A percentile compares a stretch with the other conserved stretches of the same genome.
Evolutionary conservation across 1,140 invertebrate genomes (phyloP).

Genomic region (Leptonema lineaticorne): DNA sequence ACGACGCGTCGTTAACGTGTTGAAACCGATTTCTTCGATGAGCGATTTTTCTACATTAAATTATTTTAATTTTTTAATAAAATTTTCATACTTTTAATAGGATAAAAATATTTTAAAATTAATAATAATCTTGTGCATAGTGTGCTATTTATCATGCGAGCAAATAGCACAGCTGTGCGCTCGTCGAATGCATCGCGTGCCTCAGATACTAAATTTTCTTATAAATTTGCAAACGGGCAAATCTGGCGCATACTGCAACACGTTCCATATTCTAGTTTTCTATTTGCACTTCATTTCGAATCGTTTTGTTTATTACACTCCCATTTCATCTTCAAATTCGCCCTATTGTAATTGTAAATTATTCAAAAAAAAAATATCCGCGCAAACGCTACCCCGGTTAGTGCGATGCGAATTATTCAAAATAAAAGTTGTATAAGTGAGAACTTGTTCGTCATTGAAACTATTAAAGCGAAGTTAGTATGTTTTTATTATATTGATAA

Average conservation of each 20-base stretch:
- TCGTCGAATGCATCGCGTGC: slow-evolving; percentile 12
- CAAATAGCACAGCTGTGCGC: background rate
- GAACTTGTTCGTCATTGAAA: no score
- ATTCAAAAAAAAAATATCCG: no score
- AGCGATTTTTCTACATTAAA: no score
- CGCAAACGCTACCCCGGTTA: no score
- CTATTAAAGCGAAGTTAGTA: no score
- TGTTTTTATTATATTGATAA: no score
- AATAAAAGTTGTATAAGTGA: no score
- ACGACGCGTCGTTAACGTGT: background rate
- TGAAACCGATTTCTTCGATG: no score
- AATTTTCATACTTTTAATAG: background rate
- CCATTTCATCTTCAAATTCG: no score
- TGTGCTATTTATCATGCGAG: background rate
- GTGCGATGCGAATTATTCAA: no score
- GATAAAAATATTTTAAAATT: background rate
- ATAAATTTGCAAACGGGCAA: slow-evolving; percentile 16
- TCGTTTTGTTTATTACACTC: background rate
- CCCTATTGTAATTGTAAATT: no score
- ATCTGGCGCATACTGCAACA: background rate
- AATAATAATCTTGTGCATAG: background rate
- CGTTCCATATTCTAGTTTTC: background rate
- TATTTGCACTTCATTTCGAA: background rate
- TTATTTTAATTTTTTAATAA: background rate
- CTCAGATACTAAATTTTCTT: slow-evolving; percentile 11